phyloP scores from a whole-genome alignment of 2,888 invertebrate genomes.

The Eupithecia subfuscata region DNA sequence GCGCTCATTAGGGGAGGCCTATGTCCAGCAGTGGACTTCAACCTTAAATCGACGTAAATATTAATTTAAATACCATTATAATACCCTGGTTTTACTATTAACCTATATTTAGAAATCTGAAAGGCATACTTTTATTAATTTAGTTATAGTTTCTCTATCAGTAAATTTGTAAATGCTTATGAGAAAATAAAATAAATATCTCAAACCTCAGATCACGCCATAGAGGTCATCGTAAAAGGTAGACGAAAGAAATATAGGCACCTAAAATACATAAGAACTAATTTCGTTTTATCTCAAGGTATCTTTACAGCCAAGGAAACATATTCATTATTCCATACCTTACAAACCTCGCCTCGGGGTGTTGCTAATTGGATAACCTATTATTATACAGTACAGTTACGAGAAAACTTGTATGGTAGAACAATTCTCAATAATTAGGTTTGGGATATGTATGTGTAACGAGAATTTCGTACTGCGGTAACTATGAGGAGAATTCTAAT shows the following conservation, averaged over 20 bases:
- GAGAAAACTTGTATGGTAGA: not conserved
- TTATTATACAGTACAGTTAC: not conserved
- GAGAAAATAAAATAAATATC: too few species aligned
- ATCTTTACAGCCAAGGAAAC: not conserved
- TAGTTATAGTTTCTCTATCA: too few species aligned
- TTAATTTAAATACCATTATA: too few species aligned
- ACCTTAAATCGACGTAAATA: too few species aligned
- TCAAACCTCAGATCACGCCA: not conserved
- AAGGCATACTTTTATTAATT: too few species aligned
- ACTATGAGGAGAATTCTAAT: not conserved
- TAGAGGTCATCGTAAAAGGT: not conserved
- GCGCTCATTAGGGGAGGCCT: too few species aligned
- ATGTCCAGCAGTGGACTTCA: too few species aligned
- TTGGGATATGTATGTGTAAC: not conserved
- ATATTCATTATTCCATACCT: not conserved
- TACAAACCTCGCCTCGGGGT: conserved; percentile 1
- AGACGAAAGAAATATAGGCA: too few species aligned
- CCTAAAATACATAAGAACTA: not conserved
- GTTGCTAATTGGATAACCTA: conserved; percentile 4
- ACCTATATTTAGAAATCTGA: too few species aligned
- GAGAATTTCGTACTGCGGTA: not conserved
- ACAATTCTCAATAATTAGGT: conserved; percentile 1
- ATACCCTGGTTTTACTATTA: too few species aligned
- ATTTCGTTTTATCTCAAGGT: conserved; percentile 1
- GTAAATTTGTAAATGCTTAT: too few species aligned